Evolutionary conservation across 2,113 vertebrate genomes (phyloP), one percentile per base, ranked within the genome.

Genomic region (Scomber japonicus): DNA sequence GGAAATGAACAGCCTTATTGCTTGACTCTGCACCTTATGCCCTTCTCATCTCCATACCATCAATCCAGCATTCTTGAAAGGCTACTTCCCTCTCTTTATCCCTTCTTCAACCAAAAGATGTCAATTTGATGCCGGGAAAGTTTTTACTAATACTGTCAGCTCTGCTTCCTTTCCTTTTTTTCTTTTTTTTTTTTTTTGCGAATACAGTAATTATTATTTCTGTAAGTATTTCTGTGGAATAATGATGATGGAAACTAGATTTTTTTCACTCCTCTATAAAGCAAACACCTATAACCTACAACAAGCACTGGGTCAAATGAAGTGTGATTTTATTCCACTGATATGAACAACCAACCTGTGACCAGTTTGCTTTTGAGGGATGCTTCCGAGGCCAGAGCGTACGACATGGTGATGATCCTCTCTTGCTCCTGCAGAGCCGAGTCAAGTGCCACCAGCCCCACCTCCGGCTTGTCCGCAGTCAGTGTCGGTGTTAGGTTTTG

Each of bases 291-390:
- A 59, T 24, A 54, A 71, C 60, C 49, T 50, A 35, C 61, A 54
- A 48, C 12, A 21, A 53, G 49, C 19, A 16, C 15, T 49, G 12
- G 19, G 56, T 71, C 2, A 60, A 56, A 65, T 0, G 2, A 5
- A 24, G 0, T 65, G 15, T 73, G 48, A 17, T 53, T 60, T 0
- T 19, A 71, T 45, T 48, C 1, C 54, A 49, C 63, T 35, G 3
- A 30, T 49, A 3, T 9, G 45, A 57, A n/a, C 48, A 63, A 88
- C 91, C 91, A 94, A 99, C 98, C 98, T 97, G 98, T 94, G 65
- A 98, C 98, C 78, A 97, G 96, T 93, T 98, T 99, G 95, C 98
- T 98, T 92, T 97, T 97, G 89, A 97, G 96, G 12, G 97, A 99
- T 76, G 98, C 97, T 95, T 99, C 98, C 0, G 97, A 98, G 90